Conservation (phyloP, 2,113 vertebrate species). For the Scatophagus argus region DNA sequence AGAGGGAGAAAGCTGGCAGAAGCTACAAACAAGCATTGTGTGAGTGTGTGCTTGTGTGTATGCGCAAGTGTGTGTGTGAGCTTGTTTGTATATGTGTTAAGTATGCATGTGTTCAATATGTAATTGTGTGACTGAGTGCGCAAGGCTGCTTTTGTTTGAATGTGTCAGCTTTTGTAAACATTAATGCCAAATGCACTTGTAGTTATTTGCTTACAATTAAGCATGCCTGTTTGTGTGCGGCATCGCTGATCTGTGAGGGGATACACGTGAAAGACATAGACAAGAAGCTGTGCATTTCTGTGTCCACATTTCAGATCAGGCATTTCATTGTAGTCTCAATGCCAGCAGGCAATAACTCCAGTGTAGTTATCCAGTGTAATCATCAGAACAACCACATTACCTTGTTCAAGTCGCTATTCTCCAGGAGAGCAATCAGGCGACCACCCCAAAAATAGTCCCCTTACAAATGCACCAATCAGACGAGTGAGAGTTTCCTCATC, state of each 20-base stretch:
- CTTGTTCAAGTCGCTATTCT: slow-evolving; percentile 54
- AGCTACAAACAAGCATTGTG: slow-evolving; percentile 58
- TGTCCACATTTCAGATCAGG: slow-evolving; percentile 52
- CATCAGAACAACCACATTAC: slow-evolving; percentile 55
- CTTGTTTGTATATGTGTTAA: slow-evolving; percentile 8
- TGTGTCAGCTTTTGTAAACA: slow-evolving; percentile 53
- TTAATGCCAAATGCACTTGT: slow-evolving; percentile 65
- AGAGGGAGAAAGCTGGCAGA: slow-evolving; percentile 67
- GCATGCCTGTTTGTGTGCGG: slow-evolving; percentile 34
- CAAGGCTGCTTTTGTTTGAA: slow-evolving; percentile 55
- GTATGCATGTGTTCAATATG: slow-evolving; percentile 34
- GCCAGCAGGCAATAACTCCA: slow-evolving; percentile 52
- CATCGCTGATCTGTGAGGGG: slow-evolving; percentile 38
- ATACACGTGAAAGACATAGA: slow-evolving; percentile 34
- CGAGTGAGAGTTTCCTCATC: slow-evolving; percentile 56
- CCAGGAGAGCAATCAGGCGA: slow-evolving; percentile 68
- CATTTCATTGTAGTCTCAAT: slow-evolving; percentile 52
- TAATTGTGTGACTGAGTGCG: slow-evolving; percentile 33
- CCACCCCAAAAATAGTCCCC: slow-evolving; percentile 55
- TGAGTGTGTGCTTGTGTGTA: slow-evolving; percentile 22
- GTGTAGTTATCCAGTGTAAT: slow-evolving; percentile 56
- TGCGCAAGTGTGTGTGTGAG: slow-evolving; percentile 8
- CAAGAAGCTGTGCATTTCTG: slow-evolving; percentile 33
- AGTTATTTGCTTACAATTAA: slow-evolving; percentile 54
- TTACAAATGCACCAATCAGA: slow-evolving; percentile 70